Base-by-base conservation (phyloP, 2,113 vertebrate species). In the Corythaeola cristata region DNA sequence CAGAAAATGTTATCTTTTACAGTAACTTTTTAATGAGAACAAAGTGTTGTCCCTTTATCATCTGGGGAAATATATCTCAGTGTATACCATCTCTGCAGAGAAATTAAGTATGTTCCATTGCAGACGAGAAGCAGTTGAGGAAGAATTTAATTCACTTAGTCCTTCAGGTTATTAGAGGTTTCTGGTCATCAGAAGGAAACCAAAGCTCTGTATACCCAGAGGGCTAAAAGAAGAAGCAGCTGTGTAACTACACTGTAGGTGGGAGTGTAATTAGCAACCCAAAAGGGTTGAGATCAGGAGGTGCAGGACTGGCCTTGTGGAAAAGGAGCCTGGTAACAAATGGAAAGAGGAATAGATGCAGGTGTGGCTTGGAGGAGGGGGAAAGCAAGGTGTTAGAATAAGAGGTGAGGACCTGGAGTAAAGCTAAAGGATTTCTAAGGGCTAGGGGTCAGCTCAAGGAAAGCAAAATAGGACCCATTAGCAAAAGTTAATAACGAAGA, bases 41-140 rank as follows among this genome's bases (percentile, higher is more conserved):
- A 15, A 2, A 58, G 4, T 6, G 6, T 19, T 52, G 5, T 33
- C 26, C 11, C 4, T 59, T 85, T 49, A 22, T 39, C 12, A 9
- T 9, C 1, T 3, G 12, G 35, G 15, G 16, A 56, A 59, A 45
- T 11, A 4, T 3, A 20, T 59, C 20, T 52, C 3, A 19, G 62
- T 18, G 22, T 58, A 7, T 44, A 19, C 6, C 58, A 56, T 24
- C 15, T 20, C 23, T 79, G 45, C 59, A 58, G 72, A 83, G 37
- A 13, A 71, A 12, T 44, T 14, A 5, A 30, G 6, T 35, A 5
- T 30, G 16, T 66, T 44, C 33, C 28, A 6, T 21, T 23, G 49
- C 33, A 32, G n/a, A 24, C 0, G 0, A 12, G 35, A 33, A 44
- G 71, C 9, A 13, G 15, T 11, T 2, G 3, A 50, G 67, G 17